Base-by-base conservation (phyloP, 1,140 invertebrate genomes). In the Lepidotrigona ventralis region DNA sequence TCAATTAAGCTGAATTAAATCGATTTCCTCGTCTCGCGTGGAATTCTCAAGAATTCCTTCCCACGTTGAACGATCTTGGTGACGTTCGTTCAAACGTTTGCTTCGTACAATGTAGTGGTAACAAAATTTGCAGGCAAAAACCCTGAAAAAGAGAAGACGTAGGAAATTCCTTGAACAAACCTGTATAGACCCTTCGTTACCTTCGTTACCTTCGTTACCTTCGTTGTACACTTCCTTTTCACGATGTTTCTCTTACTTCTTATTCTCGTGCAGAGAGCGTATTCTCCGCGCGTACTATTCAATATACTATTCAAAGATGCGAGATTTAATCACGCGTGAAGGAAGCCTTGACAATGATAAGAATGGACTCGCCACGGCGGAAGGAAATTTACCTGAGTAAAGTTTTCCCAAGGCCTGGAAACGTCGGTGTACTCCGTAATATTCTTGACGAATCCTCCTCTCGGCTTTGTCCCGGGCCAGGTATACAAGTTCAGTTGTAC, bases 401-500 rank as follows among this genome's bases (percentile, higher is more conserved):
- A n/a, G 11, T 54, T 75, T 81, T 76, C 26, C 58, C 23, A 23
- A 2, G 6, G 14, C 21, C n/a, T 26, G 21, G 19, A 66, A 64
- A 29, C 39, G 39, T 2, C 12, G n/a, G 14, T 19, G 29, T n/a
- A n/a, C 6, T 26, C 46, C 53, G 56, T 72, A 71, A 72, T 46
- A 46, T 83, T 79, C 69, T 2, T 51, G 29, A 77, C 60, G 64
- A 54, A 56, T 33, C 6, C 64, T 19, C 1, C 33, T 74, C 6
- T 0, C 8, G 9, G 26, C 58, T n/a, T 60, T 81, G 54, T 81
- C 53, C 63, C 0, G n/a, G 6, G 19, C 2, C 71, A 84, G 83
- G 83, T 84, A 84, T 75, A 75, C n/a, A 70, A 53, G 63, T 60
- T 81, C 71, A 70, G 56, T 81, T 69, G 63, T 81, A 46, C 6